These are phyloP conservation scores for Drosophila nasuta DNA, from an alignment of 1,140 invertebrate species.

Conservation along the genomic window DNA sequence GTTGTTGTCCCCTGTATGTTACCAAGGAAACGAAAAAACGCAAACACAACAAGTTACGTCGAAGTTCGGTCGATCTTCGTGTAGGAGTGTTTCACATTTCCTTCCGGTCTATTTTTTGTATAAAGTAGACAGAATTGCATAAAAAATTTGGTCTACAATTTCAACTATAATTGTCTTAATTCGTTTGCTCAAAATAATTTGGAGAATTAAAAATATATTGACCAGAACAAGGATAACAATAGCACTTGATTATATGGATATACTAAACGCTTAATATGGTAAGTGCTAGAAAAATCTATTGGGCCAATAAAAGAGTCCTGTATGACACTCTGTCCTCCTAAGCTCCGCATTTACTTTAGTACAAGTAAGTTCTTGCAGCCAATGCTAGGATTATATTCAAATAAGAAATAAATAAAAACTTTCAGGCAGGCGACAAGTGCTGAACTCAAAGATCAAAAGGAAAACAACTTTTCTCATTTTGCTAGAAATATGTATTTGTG, in stretches of 20 bases:
- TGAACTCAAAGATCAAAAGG: conserved; percentile 70
- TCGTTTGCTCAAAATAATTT: conserved; percentile 20
- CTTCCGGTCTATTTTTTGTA: conserved; percentile 72
- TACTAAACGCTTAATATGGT: conserved; percentile 46
- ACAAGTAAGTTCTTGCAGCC: neutral
- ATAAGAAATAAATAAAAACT: conserved; percentile 31
- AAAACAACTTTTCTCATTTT: conserved; percentile 72
- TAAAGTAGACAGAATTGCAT: conserved; percentile 31
- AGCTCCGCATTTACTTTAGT: too few relatives aligned
- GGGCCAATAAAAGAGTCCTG: neutral
- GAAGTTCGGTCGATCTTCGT: conserved; percentile 47
- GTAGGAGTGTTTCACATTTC: conserved; percentile 52
- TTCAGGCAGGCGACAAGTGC: conserved; percentile 31
- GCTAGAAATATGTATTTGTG: conserved; percentile 15
- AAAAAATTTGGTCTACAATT: neutral
- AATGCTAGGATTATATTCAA: conserved; percentile 23
- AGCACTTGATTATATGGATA: conserved; percentile 22
- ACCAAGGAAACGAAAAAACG: conserved; percentile 73
- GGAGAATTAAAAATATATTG: conserved; percentile 4
- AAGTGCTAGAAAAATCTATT: conserved; percentile 53
- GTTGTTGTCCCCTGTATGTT: conserved; percentile 69
- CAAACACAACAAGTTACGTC: conserved; percentile 76
- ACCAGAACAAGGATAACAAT: neutral
- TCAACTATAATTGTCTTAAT: conserved; percentile 9
- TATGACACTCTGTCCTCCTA: neutral